Percentiles rank a stretch among this genome's conserved stretches.
phyloP scores from a whole-genome alignment of 2,797 vertebrate species.

The Botia almorhae region DNA sequence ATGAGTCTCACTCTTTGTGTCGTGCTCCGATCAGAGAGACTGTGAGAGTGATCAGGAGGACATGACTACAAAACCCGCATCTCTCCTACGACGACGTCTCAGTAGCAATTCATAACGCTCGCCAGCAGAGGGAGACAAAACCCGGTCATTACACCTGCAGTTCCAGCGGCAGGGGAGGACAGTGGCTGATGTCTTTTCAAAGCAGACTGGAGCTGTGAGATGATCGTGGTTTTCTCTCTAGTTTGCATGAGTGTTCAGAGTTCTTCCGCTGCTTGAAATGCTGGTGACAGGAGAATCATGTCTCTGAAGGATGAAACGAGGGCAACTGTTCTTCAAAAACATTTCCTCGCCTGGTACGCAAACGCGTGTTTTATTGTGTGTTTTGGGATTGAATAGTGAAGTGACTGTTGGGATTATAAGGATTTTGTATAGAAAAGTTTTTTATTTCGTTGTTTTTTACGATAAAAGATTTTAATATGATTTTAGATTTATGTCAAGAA shows the following conservation, averaged over 20 bases:
- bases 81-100: constrained; percentile 70
- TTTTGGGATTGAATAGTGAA: not conserved
- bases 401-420: too few species aligned
- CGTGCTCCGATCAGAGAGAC: constrained; percentile 71
- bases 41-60: constrained; percentile 85
- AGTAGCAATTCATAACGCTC: constrained; percentile 76
- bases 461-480: too few species aligned
- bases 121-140: constrained; percentile 6
- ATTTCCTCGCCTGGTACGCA: not conserved
- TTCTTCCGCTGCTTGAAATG: constrained; percentile 49
- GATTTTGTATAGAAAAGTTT: too few species aligned
- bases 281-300: not conserved
- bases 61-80: constrained; percentile 62
- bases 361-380: not conserved
- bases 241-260: constrained; percentile 50
- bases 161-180: not conserved
- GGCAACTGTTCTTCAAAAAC: not conserved
- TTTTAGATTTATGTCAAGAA: constrained; percentile 2
- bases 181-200: not conserved
- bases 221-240: constrained; percentile 19
- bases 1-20: too few species aligned
- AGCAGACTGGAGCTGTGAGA: not conserved
- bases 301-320: constrained; percentile 25
- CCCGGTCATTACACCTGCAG: too few species aligned
- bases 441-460: not conserved